Conservation (phyloP, 1,140 invertebrate species). For the Leptopilina clavipes region DNA sequence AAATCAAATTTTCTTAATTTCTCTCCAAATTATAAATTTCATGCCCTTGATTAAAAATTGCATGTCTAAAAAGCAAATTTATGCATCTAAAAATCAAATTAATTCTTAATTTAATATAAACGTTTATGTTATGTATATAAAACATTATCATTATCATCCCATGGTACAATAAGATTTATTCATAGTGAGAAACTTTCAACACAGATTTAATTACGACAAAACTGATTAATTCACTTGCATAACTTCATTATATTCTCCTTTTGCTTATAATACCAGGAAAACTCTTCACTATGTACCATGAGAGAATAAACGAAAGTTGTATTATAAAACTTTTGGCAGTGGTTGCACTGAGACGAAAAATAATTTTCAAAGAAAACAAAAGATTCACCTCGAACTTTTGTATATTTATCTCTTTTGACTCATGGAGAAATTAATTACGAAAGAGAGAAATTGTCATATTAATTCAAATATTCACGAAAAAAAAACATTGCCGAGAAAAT, state of each 20-base stretch:
- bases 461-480: too few relatives aligned
- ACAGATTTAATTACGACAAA: constrained; percentile 30
- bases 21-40: too few relatives aligned
- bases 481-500: neutral
- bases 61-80: too few relatives aligned
- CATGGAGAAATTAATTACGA: too few relatives aligned
- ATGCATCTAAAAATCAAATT: too few relatives aligned
- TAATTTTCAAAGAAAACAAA: constrained; percentile 13
- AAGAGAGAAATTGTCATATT: too few relatives aligned
- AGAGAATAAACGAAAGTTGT: neutral
- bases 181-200: constrained; percentile 17
- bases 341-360: constrained; percentile 16
- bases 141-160: too few relatives aligned
- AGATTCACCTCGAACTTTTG: neutral
- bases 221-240: constrained; percentile 33
- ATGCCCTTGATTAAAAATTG: too few relatives aligned
- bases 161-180: constrained; percentile 3
- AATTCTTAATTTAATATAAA: too few relatives aligned
- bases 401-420: neutral
- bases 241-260: neutral
- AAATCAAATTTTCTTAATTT: too few relatives aligned
- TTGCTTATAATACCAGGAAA: neutral
- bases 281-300: constrained; percentile 2
- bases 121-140: too few relatives aligned
- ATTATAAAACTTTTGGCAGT: constrained; percentile 22